Evolutionary conservation across 2,113 vertebrate genomes (phyloP).

Genomic region (Cavia porcellus): DNA sequence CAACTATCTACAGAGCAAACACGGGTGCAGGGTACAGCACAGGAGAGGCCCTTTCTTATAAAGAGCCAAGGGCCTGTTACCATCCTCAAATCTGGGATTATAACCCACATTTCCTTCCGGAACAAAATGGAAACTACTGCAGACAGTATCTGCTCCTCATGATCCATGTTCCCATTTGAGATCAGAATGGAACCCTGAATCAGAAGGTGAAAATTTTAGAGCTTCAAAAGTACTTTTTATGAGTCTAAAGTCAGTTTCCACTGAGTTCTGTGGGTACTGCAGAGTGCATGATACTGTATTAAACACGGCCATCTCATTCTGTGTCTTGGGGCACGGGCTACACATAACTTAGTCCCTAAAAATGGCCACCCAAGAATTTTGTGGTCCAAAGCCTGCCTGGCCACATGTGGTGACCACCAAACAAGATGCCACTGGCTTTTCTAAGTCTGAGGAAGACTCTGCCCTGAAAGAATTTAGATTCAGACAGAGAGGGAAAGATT

Average conservation of each 20-base stretch:
- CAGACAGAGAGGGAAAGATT: background rate
- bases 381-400: background rate
- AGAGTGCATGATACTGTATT: background rate
- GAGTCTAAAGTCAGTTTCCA: background rate
- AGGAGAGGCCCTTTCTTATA: background rate
- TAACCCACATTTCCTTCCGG: background rate
- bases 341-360: background rate
- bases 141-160: too few relatives aligned
- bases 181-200: background rate
- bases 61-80: background rate
- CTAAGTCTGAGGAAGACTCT: background rate
- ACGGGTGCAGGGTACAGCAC: fast-evolving
- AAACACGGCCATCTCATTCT: background rate
- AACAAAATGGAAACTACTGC: background rate
- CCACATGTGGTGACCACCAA: background rate
- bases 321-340: fast-evolving
- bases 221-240: background rate
- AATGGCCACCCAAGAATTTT: background rate
- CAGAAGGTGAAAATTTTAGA: background rate
- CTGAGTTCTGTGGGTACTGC: background rate
- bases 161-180: background rate
- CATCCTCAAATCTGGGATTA: background rate
- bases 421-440: background rate
- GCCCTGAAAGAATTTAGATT: background rate
- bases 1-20: too few relatives aligned